These are phyloP conservation scores for Drosophila greeni DNA, from an alignment of 2,888 invertebrate genomes.

Conservation along the genomic window DNA sequence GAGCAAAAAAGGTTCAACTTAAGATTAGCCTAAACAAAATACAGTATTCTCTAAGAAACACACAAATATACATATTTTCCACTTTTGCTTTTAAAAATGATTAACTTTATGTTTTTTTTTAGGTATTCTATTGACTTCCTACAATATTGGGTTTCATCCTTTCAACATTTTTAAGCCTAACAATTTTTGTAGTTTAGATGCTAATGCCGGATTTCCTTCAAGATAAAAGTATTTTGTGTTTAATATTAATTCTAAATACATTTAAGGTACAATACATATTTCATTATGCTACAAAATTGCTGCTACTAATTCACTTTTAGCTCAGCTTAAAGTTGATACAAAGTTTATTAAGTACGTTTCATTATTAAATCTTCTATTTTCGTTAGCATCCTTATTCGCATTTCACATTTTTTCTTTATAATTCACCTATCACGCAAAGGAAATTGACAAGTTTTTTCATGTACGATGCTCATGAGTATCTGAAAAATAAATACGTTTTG, in stretches of 20 bases:
- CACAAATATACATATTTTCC: slow-evolving; percentile 47
- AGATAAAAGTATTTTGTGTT: slow-evolving; percentile 68
- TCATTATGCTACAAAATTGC: slow-evolving; percentile 72
- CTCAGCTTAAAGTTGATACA: slow-evolving; percentile 74
- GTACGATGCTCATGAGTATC: slow-evolving; percentile 88
- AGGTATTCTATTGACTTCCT: slow-evolving; percentile 47
- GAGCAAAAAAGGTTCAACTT: slow-evolving; percentile 62
- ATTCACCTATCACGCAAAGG: slow-evolving; percentile 79
- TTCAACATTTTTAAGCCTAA: slow-evolving; percentile 70
- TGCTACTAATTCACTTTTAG: slow-evolving; percentile 66
- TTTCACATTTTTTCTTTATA: slow-evolving; percentile 57
- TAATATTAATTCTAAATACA: slow-evolving; percentile 66
- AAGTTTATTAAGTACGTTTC: slow-evolving; percentile 66
- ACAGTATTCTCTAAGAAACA: slow-evolving; percentile 35
- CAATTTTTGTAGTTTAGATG: slow-evolving; percentile 63
- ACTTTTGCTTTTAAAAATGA: slow-evolving; percentile 52
- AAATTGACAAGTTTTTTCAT: slow-evolving; percentile 81
- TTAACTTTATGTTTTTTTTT: slow-evolving; percentile 47
- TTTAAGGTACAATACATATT: slow-evolving; percentile 73
- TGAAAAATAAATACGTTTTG: slow-evolving; percentile 74
- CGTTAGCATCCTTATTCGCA: slow-evolving; percentile 42
- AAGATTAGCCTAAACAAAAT: slow-evolving; percentile 49
- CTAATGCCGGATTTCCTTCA: slow-evolving; percentile 48
- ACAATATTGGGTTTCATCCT: slow-evolving; percentile 42
- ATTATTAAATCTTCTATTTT: slow-evolving; percentile 43